Evolutionary conservation across 2,113 vertebrate genomes (phyloP).

Genomic region (Pholis gunnellus): DNA sequence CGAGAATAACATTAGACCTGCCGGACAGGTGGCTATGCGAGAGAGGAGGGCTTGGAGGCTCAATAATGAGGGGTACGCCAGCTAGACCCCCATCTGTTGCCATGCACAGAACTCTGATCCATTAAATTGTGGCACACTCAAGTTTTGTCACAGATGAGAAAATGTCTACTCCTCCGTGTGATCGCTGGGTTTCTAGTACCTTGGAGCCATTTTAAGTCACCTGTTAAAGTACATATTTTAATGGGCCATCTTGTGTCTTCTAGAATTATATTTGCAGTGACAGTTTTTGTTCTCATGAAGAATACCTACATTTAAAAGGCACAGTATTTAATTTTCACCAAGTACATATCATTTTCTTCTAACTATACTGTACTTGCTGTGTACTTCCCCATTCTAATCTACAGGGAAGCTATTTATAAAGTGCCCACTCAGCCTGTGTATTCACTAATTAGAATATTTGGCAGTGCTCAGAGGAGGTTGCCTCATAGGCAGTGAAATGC

Average conservation of each 20-base stretch:
- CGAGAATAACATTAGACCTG: constrained; percentile 80
- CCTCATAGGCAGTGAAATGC: constrained; percentile 35
- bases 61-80: constrained; percentile 81
- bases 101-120: constrained; percentile 78
- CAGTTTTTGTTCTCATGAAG: constrained; percentile 13
- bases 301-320: constrained; percentile 9
- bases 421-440: constrained; percentile 49
- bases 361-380: constrained; percentile 28
- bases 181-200: constrained; percentile 25
- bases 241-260: constrained; percentile 6
- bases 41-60: constrained; percentile 74
- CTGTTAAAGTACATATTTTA: constrained; percentile 39
- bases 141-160: constrained; percentile 72
- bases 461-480: constrained; percentile 51
- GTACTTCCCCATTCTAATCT: constrained; percentile 34
- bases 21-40: constrained; percentile 80
- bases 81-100: constrained; percentile 83
- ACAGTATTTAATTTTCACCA: neutral
- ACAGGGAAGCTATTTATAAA: constrained; percentile 63
- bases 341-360: constrained; percentile 8
- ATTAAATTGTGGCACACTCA: constrained; percentile 75
- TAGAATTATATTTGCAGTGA: constrained; percentile 17
- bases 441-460: constrained; percentile 66
- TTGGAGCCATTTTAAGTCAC: constrained; percentile 44
- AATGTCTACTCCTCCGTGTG: constrained; percentile 32